Percentiles rank a stretch among this genome's conserved stretches.
phyloP scores from a whole-genome alignment of 1,140 invertebrate species.

The Apolygus lucorum region DNA sequence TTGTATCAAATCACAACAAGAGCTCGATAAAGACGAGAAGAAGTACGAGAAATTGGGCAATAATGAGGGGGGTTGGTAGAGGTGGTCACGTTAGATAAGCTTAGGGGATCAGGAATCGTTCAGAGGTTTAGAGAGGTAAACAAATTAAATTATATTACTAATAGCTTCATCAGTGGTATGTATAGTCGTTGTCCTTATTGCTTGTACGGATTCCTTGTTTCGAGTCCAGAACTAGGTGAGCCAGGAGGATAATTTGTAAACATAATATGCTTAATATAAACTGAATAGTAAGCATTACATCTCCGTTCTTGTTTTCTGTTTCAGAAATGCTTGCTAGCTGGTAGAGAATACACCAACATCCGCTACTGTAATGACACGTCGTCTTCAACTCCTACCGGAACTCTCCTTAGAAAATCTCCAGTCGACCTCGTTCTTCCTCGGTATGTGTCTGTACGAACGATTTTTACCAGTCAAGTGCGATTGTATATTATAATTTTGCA shows the following conservation, averaged over 20 bases:
- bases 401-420: background rate
- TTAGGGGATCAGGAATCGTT: too few species aligned
- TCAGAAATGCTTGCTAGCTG: slow-evolving; percentile 69
- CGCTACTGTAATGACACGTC: slow-evolving; percentile 43
- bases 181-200: background rate
- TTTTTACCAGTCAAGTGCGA: too few species aligned
- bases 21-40: too few species aligned
- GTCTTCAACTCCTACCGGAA: background rate
- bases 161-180: background rate
- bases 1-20: too few species aligned
- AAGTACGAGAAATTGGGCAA: too few species aligned
- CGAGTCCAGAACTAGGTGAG: background rate
- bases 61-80: too few species aligned
- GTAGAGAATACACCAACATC: slow-evolving; percentile 87
- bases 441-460: background rate
- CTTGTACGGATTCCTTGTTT: background rate
- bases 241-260: background rate
- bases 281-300: slow-evolving; percentile 13
- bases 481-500: too few species aligned
- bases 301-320: slow-evolving; percentile 26
- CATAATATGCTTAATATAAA: slow-evolving; percentile 9
- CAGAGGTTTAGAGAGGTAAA: background rate
- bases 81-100: too few species aligned
- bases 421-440: background rate
- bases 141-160: background rate